Evolutionary conservation across 2,113 vertebrate species (phyloP), one percentile per base, ranked within the genome.

Genomic region (Myrmecobius fasciatus): DNA sequence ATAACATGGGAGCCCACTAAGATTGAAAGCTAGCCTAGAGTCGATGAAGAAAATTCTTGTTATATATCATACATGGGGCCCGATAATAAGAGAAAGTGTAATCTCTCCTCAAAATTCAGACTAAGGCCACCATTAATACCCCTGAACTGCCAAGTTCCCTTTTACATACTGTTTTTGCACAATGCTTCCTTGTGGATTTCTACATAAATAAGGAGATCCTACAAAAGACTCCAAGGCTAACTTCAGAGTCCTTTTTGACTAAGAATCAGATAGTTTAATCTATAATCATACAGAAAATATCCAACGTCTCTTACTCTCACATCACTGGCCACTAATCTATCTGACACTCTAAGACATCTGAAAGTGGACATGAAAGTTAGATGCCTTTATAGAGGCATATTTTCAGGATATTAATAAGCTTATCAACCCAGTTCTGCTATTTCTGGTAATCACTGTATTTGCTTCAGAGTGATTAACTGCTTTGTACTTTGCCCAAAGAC

Each of bases 401-500:
- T 91, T 93, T 93, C 54, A 31, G 52, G 6, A 93, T 43, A 26
- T 26, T 43, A 20, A 53, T 53, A 89, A 89, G 7, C 75, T 88
- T 52, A 75, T 93, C n/a, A 52, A 9, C 26, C 88, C 83, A 56
- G 56, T 94, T 48, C 52, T 36, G 53, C 48, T 56, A 90, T 56
- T 75, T 91, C 52, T 88, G 89, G 54, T 83, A 52, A 93, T 48
- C 6, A 2, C 56, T 92, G 47, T 94, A 94, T 48, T 88, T 93
- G 90, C 52, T 51, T 91, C 53, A 94, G 94, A 91, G 26, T 52
- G 88, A 92, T 89, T 94, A 93, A 88, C 26, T 90, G 54, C 93
- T 56, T 92, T n/a, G 94, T 92, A 93, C 25, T 89, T 93, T 67
- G 89, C n/a, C 28, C 54, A 96, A 94, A 95, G 75, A 95, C 95